A percentile compares a stretch with the other conserved stretches of the same genome.
Evolutionary conservation across 2,888 invertebrate species (phyloP).

Genomic region (Chrysolina oricalcia): DNA sequence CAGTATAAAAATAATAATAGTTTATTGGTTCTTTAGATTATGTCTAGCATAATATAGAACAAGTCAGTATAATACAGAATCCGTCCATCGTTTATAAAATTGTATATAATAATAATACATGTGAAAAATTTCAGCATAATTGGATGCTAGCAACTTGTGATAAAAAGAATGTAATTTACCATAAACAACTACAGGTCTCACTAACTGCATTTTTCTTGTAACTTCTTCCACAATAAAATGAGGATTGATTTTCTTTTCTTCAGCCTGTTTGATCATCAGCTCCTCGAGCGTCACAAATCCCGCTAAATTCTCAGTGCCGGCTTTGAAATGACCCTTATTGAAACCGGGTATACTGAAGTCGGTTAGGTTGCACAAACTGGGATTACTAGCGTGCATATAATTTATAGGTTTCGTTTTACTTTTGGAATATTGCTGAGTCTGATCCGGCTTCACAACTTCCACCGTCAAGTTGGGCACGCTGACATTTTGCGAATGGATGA

Average conservation of each 20-base stretch:
- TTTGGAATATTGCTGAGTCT: constrained; percentile 33
- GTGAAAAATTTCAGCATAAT: no score
- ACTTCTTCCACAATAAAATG: constrained; percentile 64
- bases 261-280: constrained; percentile 86
- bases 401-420: constrained; percentile 73
- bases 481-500: constrained; percentile 64
- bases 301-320: constrained; percentile 71
- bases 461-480: constrained; percentile 68
- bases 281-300: constrained; percentile 86
- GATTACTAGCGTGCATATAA: constrained; percentile 82
- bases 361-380: constrained; percentile 79
- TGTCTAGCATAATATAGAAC: no score
- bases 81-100: no score
- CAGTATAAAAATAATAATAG: no score
- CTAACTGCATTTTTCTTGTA: constrained; percentile 65
- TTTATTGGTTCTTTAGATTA: no score
- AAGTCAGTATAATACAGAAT: no score
- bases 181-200: constrained; percentile 76
- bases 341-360: constrained; percentile 66
- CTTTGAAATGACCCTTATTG: constrained; percentile 64
- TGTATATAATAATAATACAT: no score
- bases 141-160: no score
- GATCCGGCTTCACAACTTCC: constrained; percentile 48
- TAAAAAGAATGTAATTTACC: constrained; percentile 61
- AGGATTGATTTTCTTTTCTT: constrained; percentile 76